Evolutionary conservation across 2,797 vertebrate genomes (phyloP).

Genomic region (Scarus forsteni): DNA sequence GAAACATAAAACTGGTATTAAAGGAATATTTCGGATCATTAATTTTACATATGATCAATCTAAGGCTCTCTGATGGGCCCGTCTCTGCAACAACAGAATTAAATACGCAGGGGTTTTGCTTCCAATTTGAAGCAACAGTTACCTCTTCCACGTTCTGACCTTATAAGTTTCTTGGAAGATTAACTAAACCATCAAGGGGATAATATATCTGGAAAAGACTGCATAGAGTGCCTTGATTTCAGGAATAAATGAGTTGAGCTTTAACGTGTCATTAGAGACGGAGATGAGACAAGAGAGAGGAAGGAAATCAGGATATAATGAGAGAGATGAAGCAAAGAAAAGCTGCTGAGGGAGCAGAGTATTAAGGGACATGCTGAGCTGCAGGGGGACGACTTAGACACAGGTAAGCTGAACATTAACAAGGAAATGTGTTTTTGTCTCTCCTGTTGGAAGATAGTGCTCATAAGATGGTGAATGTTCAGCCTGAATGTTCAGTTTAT

Average conservation of each 20-base stretch:
- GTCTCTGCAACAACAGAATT: neutral
- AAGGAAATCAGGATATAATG: conserved; percentile 25
- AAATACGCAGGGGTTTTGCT: neutral
- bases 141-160: conserved; percentile 30
- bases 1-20: no score
- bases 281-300: conserved; percentile 43
- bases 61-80: neutral
- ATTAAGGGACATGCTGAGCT: conserved; percentile 12
- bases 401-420: conserved; percentile 1
- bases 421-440: neutral
- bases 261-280: conserved; percentile 49
- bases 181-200: conserved; percentile 50
- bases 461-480: neutral
- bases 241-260: conserved; percentile 50
- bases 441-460: neutral
- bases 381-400: neutral
- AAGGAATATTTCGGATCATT: neutral
- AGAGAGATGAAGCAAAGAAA: conserved; percentile 16
- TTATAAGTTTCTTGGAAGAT: conserved; percentile 39
- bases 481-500: neutral
- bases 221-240: conserved; percentile 36
- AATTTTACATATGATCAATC: conserved; percentile 12
- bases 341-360: conserved; percentile 13
- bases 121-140: conserved; percentile 34
- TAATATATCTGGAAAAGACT: conserved; percentile 43